Percentiles rank a stretch among this genome's conserved stretches.
Evolutionary conservation across 2,888 invertebrate genomes (phyloP).

Genomic region (Xestia ashworthii): DNA sequence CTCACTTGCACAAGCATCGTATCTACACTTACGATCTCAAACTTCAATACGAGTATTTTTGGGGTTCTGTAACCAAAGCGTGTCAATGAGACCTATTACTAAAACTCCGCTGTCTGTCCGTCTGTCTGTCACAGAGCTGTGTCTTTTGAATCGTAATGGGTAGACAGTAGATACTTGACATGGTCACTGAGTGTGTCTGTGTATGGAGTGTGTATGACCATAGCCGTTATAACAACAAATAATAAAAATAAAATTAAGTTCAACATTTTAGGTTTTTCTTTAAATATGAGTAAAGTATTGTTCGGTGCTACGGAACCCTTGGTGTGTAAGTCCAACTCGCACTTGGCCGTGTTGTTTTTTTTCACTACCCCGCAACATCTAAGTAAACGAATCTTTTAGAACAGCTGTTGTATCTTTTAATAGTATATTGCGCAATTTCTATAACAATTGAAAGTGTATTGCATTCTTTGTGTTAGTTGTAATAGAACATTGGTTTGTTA

Average conservation of each 20-base stretch:
- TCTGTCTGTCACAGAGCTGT: neutral
- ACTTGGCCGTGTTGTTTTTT: constrained; percentile 25
- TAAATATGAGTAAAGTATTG: neutral
- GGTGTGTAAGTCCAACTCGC: neutral
- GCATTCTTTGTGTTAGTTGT: constrained; percentile 64
- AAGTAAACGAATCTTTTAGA: constrained; percentile 80
- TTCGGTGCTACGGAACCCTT: neutral
- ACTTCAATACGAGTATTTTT: constrained; percentile 65
- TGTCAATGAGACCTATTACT: neutral
- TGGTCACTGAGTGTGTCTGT: neutral
- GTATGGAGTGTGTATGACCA: no score
- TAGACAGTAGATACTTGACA: neutral
- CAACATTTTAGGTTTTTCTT: neutral
- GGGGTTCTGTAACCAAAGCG: neutral
- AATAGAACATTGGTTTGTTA: constrained; percentile 49
- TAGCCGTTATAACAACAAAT: neutral
- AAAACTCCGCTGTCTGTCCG: neutral
- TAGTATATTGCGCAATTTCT: constrained; percentile 80
- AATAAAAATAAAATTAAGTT: neutral
- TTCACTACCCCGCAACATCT: constrained; percentile 78
- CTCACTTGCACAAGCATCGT: constrained; percentile 76
- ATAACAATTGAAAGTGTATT: constrained; percentile 79
- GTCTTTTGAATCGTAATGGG: neutral
- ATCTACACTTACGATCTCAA: constrained; percentile 79
- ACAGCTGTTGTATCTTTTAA: constrained; percentile 83